A percentile compares a stretch with the other conserved stretches of the same genome.
Evolutionary conservation across 2,797 vertebrate genomes (phyloP).

Genomic region (Tragelaphus eurycerus): DNA sequence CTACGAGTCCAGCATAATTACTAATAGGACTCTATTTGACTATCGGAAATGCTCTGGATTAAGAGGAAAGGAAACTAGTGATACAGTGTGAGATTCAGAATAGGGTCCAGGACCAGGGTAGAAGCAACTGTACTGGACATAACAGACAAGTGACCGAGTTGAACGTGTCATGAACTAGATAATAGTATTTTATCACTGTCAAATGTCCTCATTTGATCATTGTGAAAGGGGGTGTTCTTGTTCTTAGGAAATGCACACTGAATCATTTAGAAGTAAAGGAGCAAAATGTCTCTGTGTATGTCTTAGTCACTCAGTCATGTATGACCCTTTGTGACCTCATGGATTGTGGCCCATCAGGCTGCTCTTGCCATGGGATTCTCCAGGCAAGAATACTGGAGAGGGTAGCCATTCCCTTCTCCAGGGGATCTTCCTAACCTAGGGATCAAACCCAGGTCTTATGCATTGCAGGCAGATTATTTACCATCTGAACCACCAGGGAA

Average conservation of each 20-base stretch:
- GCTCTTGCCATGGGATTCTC: background rate
- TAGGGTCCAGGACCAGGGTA: background rate
- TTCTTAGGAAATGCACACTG: background rate
- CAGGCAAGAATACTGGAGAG: background rate
- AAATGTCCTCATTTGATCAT: background rate
- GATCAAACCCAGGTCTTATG: background rate
- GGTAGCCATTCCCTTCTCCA: background rate
- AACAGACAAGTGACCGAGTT: background rate
- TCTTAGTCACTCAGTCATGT: background rate
- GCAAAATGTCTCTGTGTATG: background rate
- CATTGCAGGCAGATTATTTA: background rate
- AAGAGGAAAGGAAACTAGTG: background rate
- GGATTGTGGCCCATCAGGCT: background rate
- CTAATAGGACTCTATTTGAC: background rate
- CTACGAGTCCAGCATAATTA: background rate
- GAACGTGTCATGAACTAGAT: background rate
- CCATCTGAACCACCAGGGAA: background rate
- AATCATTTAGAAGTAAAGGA: background rate
- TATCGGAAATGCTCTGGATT: background rate
- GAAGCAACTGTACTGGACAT: background rate
- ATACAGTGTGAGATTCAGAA: background rate
- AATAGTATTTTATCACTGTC: background rate
- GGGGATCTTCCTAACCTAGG: background rate
- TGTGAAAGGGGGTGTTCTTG: background rate
- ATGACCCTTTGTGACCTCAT: background rate